Percentiles rank a stretch among this genome's conserved stretches.
These are phyloP conservation scores for Manduca sexta DNA, from an alignment of 1,140 invertebrate genomes.

Conservation along the genomic window DNA sequence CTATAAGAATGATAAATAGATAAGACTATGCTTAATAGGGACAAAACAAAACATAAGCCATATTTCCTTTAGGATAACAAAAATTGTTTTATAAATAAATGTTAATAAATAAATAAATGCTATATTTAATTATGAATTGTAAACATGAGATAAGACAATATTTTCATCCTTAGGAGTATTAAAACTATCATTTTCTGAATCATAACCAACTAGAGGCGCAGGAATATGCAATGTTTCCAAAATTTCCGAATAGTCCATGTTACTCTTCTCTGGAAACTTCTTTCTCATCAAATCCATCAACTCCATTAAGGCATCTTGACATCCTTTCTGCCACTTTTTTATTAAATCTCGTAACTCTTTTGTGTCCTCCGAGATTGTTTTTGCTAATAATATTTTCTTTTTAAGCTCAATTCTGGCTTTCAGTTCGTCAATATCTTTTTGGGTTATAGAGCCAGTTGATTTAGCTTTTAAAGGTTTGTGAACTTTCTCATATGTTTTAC, in stretches of 20 bases:
- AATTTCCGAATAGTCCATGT: constrained; percentile 58
- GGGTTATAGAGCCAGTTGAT: constrained; percentile 61
- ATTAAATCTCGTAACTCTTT: constrained; percentile 51
- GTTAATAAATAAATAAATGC: too few species aligned
- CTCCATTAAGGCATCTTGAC: constrained; percentile 54
- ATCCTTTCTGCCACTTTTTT: constrained; percentile 64
- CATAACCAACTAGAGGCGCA: constrained; percentile 50
- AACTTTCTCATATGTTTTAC: constrained; percentile 53
- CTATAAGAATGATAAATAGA: too few species aligned
- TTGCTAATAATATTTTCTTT: constrained; percentile 49
- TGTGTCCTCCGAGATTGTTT: constrained; percentile 46
- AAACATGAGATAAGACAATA: constrained; percentile 41
- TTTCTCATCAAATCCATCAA: constrained; percentile 56
- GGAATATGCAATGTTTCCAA: constrained; percentile 60
- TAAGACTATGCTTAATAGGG: too few species aligned
- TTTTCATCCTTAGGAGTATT: constrained; percentile 45
- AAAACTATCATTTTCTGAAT: constrained; percentile 59
- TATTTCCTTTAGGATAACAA: too few species aligned
- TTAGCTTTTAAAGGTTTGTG: constrained; percentile 46
- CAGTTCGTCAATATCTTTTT: constrained; percentile 57
- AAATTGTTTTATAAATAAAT: too few species aligned
- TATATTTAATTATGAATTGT: constrained; percentile 33
- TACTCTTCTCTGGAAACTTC: constrained; percentile 47
- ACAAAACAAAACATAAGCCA: too few species aligned
- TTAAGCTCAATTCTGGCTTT: constrained; percentile 50